phyloP scores from a whole-genome alignment of 1,140 invertebrate species.

The Temnothorax longispinosus region DNA sequence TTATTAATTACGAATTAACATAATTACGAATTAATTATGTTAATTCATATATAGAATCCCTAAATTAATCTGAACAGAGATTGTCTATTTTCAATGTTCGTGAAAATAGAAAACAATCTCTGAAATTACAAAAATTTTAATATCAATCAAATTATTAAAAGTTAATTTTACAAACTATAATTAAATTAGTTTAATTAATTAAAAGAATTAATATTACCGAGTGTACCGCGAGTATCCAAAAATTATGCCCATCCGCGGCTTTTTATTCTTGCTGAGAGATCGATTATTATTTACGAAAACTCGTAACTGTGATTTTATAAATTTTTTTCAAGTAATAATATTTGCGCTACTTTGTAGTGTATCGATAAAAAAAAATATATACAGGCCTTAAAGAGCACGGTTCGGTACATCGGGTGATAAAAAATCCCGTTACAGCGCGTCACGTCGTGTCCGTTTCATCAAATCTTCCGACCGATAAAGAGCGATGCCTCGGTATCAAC shows the following conservation, averaged over 20 bases:
- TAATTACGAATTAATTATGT: conserved; percentile 37
- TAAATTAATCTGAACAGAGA: not conserved
- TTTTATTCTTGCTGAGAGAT: not conserved
- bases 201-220: not conserved
- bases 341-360: not conserved
- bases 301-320: not conserved
- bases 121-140: not conserved
- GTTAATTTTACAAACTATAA: not conserved
- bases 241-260: no score
- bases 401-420: conserved; percentile 26
- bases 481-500: conserved; percentile 71
- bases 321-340: conserved; percentile 20
- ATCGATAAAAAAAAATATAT: conserved; percentile 6
- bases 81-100: not conserved
- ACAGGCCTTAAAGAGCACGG: conserved; percentile 13
- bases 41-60: not conserved
- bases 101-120: not conserved
- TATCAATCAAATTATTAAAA: conserved; percentile 9
- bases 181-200: conserved; percentile 25
- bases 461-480: conserved; percentile 62
- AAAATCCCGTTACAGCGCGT: conserved; percentile 58
- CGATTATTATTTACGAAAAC: not conserved
- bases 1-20: not conserved
- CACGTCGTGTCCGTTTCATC: conserved; percentile 58
- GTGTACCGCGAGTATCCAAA: not conserved